These are phyloP conservation scores for Allygus modestus DNA, from an alignment of 2,888 invertebrate genomes.

Conservation along the genomic window DNA sequence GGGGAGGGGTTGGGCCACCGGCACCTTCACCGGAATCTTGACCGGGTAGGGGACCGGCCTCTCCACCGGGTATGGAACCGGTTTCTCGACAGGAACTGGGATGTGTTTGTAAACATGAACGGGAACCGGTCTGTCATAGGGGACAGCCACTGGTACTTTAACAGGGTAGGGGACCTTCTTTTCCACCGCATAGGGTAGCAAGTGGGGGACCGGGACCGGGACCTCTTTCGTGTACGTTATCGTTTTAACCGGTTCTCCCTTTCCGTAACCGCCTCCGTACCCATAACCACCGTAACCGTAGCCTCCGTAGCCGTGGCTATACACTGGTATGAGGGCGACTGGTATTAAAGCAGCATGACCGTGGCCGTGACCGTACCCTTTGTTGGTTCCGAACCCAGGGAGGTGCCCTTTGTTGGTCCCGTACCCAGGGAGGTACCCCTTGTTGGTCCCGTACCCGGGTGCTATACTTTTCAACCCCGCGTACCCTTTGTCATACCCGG, in stretches of 20 bases:
- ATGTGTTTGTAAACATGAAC: constrained; percentile 71
- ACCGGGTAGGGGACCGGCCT: constrained; percentile 74
- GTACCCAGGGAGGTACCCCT: constrained; percentile 30
- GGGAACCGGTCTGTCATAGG: constrained; percentile 71
- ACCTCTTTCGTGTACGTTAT: constrained; percentile 70
- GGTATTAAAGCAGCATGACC: constrained; percentile 30
- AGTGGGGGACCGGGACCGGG: constrained; percentile 70
- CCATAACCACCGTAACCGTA: constrained; percentile 60
- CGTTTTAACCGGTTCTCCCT: constrained; percentile 65
- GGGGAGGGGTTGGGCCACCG: constrained; percentile 70
- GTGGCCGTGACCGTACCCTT: constrained; percentile 42
- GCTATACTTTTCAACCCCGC: constrained; percentile 1
- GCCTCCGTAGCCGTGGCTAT: constrained; percentile 24
- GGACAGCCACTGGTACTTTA: constrained; percentile 71
- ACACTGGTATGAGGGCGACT: constrained; percentile 38
- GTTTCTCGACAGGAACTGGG: constrained; percentile 71
- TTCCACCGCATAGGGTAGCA: constrained; percentile 71
- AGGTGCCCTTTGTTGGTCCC: constrained; percentile 34
- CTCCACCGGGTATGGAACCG: constrained; percentile 71
- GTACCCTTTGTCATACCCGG: constrained; percentile 46
- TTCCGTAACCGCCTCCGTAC: constrained; percentile 62
- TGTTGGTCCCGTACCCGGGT: constrained; percentile 32
- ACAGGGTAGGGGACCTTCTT: constrained; percentile 70
- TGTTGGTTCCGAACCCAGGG: constrained; percentile 34
- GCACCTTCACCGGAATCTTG: constrained; percentile 70